Conservation (phyloP, 2,888 invertebrate genomes). For the Polietes domitor region DNA sequence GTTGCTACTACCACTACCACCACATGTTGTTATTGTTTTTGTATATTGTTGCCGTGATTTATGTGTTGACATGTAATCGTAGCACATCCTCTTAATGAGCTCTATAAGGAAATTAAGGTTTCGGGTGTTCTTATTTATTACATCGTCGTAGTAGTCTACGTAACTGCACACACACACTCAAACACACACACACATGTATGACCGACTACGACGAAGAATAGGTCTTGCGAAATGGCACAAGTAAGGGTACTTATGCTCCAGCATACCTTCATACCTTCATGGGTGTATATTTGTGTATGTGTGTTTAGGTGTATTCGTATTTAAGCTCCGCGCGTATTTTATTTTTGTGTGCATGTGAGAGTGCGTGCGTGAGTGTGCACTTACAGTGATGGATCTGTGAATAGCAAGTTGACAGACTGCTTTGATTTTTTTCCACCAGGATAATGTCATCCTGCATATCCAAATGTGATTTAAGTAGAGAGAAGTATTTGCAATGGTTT, state of each 20-base stretch:
- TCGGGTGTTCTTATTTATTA: constrained; percentile 64
- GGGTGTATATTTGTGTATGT: not conserved
- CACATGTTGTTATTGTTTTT: not conserved
- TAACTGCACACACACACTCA: too few species aligned
- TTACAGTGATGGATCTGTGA: too few species aligned
- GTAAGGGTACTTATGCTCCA: constrained; percentile 12
- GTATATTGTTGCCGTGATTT: constrained; percentile 57
- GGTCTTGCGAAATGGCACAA: not conserved
- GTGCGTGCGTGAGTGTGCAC: too few species aligned
- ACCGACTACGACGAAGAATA: not conserved
- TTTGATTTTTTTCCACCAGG: too few species aligned
- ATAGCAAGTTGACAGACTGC: too few species aligned
- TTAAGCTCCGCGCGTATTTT: too few species aligned
- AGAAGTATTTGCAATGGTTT: too few species aligned
- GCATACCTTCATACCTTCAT: not conserved
- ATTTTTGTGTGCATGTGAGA: too few species aligned
- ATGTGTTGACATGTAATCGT: constrained; percentile 66
- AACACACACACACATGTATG: too few species aligned
- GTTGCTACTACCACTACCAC: too few species aligned
- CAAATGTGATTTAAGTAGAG: too few species aligned
- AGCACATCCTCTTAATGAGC: constrained; percentile 65
- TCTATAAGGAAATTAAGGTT: constrained; percentile 65
- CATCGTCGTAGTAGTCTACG: constrained; percentile 17
- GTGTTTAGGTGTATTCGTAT: constrained; percentile 2
- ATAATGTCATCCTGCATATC: too few species aligned